Evolutionary conservation across 2,797 vertebrate genomes (phyloP).

Genomic region (Florisuga fusca): DNA sequence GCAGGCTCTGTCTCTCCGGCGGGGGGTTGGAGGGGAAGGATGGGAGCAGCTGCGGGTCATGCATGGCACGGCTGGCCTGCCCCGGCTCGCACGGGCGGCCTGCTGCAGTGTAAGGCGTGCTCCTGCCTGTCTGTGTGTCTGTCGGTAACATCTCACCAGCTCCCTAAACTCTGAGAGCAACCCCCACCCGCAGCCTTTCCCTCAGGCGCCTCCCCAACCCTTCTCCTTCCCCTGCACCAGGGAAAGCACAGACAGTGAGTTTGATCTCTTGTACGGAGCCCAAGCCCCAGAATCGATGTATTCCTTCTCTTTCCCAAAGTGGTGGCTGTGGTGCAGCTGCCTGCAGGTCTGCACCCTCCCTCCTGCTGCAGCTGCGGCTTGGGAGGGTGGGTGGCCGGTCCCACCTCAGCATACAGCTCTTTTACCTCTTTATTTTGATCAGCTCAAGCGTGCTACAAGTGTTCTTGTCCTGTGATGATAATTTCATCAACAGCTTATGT

Average conservation of each 20-base stretch:
- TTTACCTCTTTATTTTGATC: background rate
- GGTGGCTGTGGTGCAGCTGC: background rate
- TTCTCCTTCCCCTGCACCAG: background rate
- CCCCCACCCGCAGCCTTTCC: background rate
- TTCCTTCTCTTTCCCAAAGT: fast-evolving
- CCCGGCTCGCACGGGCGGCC: background rate
- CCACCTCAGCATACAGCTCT: background rate
- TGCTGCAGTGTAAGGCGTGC: background rate
- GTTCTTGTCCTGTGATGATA: slow-evolving; percentile 16
- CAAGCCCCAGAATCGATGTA: background rate
- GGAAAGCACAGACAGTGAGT: background rate
- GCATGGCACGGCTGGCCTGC: no score
- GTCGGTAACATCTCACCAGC: no score
- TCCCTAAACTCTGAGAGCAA: background rate
- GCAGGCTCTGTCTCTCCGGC: background rate
- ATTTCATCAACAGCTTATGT: slow-evolving; percentile 38
- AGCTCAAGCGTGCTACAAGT: background rate
- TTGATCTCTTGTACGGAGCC: background rate
- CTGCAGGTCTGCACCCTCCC: background rate
- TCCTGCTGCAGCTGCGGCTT: background rate
- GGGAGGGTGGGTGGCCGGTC: background rate
- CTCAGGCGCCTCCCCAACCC: background rate
- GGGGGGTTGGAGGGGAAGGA: no score
- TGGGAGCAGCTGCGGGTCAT: no score
- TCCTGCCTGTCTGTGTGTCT: no score